Evolutionary conservation across 2,888 invertebrate genomes (phyloP).

Genomic region (Hylaea fasciaria): DNA sequence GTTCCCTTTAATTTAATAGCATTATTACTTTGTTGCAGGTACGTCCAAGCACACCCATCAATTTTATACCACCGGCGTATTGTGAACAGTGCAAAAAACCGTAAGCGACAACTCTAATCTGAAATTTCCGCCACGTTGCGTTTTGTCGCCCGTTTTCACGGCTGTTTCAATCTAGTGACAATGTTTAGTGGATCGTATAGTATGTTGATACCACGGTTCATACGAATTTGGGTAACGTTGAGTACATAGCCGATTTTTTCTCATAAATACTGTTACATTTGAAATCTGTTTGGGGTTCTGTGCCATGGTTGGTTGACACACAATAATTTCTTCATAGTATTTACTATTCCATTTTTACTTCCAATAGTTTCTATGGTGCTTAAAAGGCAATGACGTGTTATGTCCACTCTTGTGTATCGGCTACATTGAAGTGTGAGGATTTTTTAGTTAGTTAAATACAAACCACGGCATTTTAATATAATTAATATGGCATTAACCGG

Average conservation of each 20-base stretch:
- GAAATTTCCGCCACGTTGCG: slow-evolving; percentile 44
- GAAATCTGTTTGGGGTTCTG: too few species aligned
- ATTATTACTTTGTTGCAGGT: not conserved
- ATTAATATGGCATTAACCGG: too few species aligned
- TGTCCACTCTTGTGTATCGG: too few species aligned
- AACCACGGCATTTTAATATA: too few species aligned
- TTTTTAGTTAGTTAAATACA: too few species aligned
- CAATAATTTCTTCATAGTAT: too few species aligned
- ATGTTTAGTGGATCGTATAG: not conserved
- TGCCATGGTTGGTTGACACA: too few species aligned
- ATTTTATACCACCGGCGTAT: not conserved
- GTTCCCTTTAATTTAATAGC: not conserved
- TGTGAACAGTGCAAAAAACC: not conserved
- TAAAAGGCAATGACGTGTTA: too few species aligned
- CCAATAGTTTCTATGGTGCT: too few species aligned
- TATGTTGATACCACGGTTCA: not conserved
- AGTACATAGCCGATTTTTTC: not conserved
- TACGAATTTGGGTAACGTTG: not conserved
- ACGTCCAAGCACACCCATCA: not conserved
- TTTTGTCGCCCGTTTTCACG: slow-evolving; percentile 41
- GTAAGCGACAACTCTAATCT: slow-evolving; percentile 38
- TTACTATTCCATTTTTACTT: too few species aligned
- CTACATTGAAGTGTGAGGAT: too few species aligned
- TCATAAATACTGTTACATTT: too few species aligned
- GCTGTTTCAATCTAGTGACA: slow-evolving; percentile 9